Evolutionary conservation across 2,797 vertebrate genomes (phyloP).

Genomic region (Parauchenoglanis punctatus): DNA sequence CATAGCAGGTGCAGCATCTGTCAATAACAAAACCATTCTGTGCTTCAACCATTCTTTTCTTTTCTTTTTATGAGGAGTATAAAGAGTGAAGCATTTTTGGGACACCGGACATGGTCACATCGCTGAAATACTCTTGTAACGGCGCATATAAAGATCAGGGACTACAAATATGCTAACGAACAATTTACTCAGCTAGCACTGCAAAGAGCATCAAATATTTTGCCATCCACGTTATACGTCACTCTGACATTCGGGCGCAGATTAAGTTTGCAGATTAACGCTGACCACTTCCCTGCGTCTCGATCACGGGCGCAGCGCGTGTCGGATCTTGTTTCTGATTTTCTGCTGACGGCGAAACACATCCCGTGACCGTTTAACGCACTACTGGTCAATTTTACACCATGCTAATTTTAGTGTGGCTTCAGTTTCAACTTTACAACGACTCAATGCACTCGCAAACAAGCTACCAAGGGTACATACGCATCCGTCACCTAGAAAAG

Average conservation of each 20-base stretch:
- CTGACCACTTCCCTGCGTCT: neutral
- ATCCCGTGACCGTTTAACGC: neutral
- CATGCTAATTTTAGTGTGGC: neutral
- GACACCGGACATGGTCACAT: neutral
- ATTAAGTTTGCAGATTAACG: neutral
- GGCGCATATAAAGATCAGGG: neutral
- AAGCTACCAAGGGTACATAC: too few species aligned
- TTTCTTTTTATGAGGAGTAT: neutral
- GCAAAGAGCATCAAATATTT: neutral
- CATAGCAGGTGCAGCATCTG: neutral
- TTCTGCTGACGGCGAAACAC: neutral
- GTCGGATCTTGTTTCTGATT: neutral
- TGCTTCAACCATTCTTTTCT: neutral
- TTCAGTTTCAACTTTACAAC: neutral
- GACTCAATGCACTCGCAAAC: neutral
- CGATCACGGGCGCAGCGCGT: neutral
- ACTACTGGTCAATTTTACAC: neutral
- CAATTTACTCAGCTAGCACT: neutral
- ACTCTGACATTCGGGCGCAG: neutral
- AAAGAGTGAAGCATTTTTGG: too few species aligned
- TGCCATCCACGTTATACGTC: neutral
- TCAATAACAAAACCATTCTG: neutral
- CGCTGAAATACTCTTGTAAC: neutral
- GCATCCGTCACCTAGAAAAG: neutral
- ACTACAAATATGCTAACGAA: neutral